phyloP scores from a whole-genome alignment of 2,888 invertebrate genomes.

The Drosophila borborema region DNA sequence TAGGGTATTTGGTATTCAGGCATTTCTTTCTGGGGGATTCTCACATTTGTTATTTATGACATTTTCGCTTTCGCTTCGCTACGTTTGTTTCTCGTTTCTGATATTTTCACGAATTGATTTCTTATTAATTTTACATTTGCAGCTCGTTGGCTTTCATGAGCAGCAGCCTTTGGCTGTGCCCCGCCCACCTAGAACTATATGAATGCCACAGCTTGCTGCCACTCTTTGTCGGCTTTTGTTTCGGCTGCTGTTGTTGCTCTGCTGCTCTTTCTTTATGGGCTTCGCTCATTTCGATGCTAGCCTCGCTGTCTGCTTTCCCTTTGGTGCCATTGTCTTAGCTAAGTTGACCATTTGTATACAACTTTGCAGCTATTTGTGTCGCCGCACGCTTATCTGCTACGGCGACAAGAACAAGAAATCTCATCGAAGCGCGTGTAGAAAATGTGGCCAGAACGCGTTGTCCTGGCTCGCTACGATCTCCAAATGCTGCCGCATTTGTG shows the following conservation, averaged over 20 bases:
- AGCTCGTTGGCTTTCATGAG: constrained; percentile 70
- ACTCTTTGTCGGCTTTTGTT: constrained; percentile 38
- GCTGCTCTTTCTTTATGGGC: constrained; percentile 56
- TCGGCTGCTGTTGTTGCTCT: constrained; percentile 37
- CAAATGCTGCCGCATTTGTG: constrained; percentile 63
- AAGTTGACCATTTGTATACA: constrained; percentile 82
- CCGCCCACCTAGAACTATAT: constrained; percentile 20
- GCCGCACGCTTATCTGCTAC: constrained; percentile 69
- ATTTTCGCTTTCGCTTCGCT: constrained; percentile 52
- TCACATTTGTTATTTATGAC: constrained; percentile 54
- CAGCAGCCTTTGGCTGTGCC: constrained; percentile 39
- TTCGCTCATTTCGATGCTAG: constrained; percentile 60
- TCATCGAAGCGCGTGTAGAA: constrained; percentile 2
- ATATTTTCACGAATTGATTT: constrained; percentile 70
- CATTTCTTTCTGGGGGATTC: not conserved
- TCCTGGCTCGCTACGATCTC: constrained; percentile 35
- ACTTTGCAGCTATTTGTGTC: constrained; percentile 61
- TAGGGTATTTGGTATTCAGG: constrained; percentile 6
- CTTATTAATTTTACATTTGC: constrained; percentile 80
- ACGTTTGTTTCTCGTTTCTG: constrained; percentile 25
- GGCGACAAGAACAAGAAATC: constrained; percentile 3
- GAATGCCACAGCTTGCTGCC: constrained; percentile 47
- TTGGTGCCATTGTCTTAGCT: constrained; percentile 72
- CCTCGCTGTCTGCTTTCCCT: constrained; percentile 30
- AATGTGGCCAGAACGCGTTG: constrained; percentile 48